Conservation (phyloP, 1,140 invertebrate species). For the Trichomalopsis sarcophagae region DNA sequence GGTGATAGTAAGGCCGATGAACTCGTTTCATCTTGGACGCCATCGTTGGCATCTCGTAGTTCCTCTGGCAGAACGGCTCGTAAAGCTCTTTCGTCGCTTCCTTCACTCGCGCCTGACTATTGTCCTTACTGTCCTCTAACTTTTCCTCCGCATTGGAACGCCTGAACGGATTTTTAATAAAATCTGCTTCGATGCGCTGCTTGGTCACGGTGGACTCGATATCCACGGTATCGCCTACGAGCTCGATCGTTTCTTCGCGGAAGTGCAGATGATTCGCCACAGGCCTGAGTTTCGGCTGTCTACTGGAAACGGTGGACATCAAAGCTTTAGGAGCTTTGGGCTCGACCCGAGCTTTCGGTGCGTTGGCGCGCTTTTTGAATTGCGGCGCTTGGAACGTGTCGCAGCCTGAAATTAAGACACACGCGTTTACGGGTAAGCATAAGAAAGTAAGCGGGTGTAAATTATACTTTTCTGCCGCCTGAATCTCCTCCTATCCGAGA, state of each 20-base stretch:
- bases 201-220: not conserved
- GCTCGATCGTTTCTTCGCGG: not conserved
- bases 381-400: slow-evolving; percentile 17
- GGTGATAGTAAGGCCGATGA: slow-evolving; percentile 70
- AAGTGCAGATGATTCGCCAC: not conserved
- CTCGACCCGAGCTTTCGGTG: slow-evolving; percentile 19
- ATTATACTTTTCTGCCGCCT: slow-evolving; percentile 50
- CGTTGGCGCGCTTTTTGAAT: slow-evolving; percentile 20
- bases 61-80: slow-evolving; percentile 12
- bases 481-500: slow-evolving; percentile 51
- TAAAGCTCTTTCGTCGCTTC: slow-evolving; percentile 7
- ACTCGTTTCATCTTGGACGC: slow-evolving; percentile 75
- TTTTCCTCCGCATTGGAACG: not conserved
- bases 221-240: not conserved
- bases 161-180: not conserved
- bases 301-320: slow-evolving; percentile 57
- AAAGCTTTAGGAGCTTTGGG: slow-evolving; percentile 59
- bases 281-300: slow-evolving; percentile 55
- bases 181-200: not conserved
- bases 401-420: slow-evolving; percentile 31
- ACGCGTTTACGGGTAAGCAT: not conserved
- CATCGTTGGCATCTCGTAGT: slow-evolving; percentile 73
- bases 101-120: not conserved
- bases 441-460: no score
- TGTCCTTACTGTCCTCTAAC: not conserved